Conservation (phyloP, 2,888 invertebrate species). For the Eupithecia inturbata region DNA sequence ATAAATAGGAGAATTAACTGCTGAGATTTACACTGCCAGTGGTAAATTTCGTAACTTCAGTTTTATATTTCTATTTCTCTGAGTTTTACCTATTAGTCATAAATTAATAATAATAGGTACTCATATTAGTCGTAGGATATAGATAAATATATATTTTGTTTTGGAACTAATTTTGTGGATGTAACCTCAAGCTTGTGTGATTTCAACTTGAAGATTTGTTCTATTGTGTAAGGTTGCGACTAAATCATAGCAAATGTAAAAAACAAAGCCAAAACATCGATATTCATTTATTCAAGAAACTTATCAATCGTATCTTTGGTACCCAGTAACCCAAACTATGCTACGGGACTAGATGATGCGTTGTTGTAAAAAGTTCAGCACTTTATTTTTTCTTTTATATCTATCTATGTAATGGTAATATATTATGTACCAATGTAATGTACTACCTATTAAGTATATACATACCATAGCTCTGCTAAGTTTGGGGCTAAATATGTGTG, state of each 20-base stretch:
- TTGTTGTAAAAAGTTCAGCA: too few relatives aligned
- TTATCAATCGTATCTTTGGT: neutral
- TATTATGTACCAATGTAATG: too few relatives aligned
- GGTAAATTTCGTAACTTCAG: slow-evolving; percentile 2
- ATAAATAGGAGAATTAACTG: slow-evolving; percentile 16
- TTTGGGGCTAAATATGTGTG: too few relatives aligned
- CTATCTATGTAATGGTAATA: too few relatives aligned
- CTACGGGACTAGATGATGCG: too few relatives aligned
- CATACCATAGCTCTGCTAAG: too few relatives aligned
- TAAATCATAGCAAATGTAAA: neutral
- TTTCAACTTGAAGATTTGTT: neutral
- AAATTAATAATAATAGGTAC: too few relatives aligned
- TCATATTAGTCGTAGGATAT: neutral
- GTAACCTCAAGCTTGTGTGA: too few relatives aligned
- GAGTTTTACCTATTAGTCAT: too few relatives aligned
- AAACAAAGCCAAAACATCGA: neutral
- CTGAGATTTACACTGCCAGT: slow-evolving; percentile 15
- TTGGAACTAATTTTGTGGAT: neutral
- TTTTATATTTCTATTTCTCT: neutral
- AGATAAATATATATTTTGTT: neutral
- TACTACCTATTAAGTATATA: too few relatives aligned
- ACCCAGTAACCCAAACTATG: neutral
- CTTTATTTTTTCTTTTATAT: too few relatives aligned
- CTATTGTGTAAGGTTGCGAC: neutral
- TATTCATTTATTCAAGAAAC: neutral